Evolutionary conservation across 1,140 invertebrate species (phyloP).

Genomic region (Euborellia annulipes): DNA sequence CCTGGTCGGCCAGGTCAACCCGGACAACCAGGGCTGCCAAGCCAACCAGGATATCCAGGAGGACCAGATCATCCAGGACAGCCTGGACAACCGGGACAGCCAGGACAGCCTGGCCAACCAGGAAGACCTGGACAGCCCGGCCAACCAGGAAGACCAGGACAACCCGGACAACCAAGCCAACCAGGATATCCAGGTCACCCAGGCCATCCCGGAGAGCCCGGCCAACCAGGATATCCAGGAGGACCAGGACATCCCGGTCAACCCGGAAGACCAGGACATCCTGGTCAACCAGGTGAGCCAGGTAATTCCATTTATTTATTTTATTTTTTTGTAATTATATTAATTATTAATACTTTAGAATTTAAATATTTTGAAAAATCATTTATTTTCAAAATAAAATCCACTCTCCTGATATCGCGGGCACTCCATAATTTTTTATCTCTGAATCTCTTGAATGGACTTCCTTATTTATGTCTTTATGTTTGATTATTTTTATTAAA

Average conservation of each 20-base stretch:
- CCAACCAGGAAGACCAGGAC: background rate
- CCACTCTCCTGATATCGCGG: too few relatives aligned
- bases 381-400: too few relatives aligned
- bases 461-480: too few relatives aligned
- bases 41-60: background rate
- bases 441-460: too few relatives aligned
- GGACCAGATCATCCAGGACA: background rate
- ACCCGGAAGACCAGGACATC: background rate
- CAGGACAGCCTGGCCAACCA: background rate
- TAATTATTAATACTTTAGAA: too few relatives aligned
- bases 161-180: background rate
- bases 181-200: background rate
- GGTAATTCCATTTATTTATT: too few relatives aligned
- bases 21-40: background rate
- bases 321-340: too few relatives aligned
- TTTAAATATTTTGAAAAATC: too few relatives aligned
- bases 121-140: background rate
- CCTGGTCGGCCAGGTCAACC: background rate
- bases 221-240: conserved; percentile 16
- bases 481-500: too few relatives aligned
- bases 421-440: too few relatives aligned
- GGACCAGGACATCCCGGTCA: conserved; percentile 17
- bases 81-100: conserved; percentile 1
- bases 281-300: background rate
- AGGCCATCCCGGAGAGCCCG: conserved; percentile 18